Conservation (phyloP, 2,888 invertebrate genomes). For the Danaus chrysippus region DNA sequence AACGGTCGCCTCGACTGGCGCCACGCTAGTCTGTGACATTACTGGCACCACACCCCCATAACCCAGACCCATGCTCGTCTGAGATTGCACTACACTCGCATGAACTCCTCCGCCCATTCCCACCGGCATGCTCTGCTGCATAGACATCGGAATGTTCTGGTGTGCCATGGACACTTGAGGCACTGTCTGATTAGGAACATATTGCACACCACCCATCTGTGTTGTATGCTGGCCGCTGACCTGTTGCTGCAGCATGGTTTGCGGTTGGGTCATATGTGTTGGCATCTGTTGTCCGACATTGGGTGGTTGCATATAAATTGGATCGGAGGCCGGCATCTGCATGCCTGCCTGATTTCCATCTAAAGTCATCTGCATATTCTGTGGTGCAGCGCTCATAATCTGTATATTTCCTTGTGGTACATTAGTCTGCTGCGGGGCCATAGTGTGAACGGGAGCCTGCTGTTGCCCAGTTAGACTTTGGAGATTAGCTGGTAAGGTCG, state of each 20-base stretch:
- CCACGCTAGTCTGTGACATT: constrained; percentile 75
- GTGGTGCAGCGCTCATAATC: constrained; percentile 75
- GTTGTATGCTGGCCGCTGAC: constrained; percentile 56
- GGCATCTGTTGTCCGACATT: constrained; percentile 70
- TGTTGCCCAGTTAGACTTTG: constrained; percentile 74
- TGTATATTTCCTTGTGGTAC: constrained; percentile 80
- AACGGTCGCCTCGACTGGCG: constrained; percentile 66
- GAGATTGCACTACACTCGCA: constrained; percentile 72
- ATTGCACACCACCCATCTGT: constrained; percentile 68
- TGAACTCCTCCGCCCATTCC: constrained; percentile 69
- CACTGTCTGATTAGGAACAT: constrained; percentile 64
- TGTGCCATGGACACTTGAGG: constrained; percentile 67
- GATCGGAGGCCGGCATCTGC: constrained; percentile 77
- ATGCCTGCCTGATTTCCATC: constrained; percentile 77
- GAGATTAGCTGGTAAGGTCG: constrained; percentile 80
- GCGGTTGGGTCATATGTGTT: constrained; percentile 67
- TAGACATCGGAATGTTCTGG: constrained; percentile 76
- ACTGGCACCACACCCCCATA: constrained; percentile 71
- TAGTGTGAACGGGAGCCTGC: constrained; percentile 66
- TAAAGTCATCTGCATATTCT: constrained; percentile 77
- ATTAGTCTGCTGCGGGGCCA: constrained; percentile 75
- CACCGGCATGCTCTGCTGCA: constrained; percentile 72
- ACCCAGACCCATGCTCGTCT: constrained; percentile 69
- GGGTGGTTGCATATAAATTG: constrained; percentile 71
- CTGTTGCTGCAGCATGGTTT: constrained; percentile 69